Evolutionary conservation across 2,113 vertebrate species (phyloP).

Genomic region (Mus pahari): DNA sequence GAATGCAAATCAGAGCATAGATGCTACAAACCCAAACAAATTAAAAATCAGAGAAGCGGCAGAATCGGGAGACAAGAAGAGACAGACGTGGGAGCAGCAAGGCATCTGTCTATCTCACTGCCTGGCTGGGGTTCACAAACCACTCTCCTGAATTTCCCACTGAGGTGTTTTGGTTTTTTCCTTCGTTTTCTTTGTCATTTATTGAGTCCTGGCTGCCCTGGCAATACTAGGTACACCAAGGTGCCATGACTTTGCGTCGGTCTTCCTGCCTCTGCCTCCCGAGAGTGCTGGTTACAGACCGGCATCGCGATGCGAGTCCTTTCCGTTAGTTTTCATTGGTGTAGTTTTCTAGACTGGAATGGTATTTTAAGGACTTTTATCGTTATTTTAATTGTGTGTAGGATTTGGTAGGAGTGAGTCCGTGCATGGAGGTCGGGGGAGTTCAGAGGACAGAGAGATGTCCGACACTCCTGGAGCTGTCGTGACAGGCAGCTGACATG

Average conservation of each 20-base stretch:
- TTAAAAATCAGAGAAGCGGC: conserved; percentile 22
- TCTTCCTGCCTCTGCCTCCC: not conserved
- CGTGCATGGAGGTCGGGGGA: not conserved
- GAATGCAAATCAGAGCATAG: conserved; percentile 49
- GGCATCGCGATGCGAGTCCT: not conserved
- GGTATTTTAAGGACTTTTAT: not conserved
- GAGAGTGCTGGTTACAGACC: not conserved
- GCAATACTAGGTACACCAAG: not conserved
- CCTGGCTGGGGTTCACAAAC: not conserved
- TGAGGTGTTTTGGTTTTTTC: not conserved
- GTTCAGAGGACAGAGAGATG: not conserved
- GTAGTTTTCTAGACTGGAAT: not conserved
- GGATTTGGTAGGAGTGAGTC: too few species aligned
- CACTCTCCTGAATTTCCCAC: not conserved
- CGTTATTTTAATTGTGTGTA: not conserved
- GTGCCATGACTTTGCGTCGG: not conserved
- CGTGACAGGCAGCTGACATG: not conserved
- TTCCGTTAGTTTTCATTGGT: not conserved
- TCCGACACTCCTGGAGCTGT: not conserved
- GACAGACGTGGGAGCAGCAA: not conserved
- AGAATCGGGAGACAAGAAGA: not conserved
- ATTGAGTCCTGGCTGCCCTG: not conserved
- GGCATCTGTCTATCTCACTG: too few species aligned
- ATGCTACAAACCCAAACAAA: conserved; percentile 52
- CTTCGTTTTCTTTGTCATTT: too few species aligned